Evolutionary conservation across 2,888 invertebrate species (phyloP).

Genomic region (Deladenus siricidicola): DNA sequence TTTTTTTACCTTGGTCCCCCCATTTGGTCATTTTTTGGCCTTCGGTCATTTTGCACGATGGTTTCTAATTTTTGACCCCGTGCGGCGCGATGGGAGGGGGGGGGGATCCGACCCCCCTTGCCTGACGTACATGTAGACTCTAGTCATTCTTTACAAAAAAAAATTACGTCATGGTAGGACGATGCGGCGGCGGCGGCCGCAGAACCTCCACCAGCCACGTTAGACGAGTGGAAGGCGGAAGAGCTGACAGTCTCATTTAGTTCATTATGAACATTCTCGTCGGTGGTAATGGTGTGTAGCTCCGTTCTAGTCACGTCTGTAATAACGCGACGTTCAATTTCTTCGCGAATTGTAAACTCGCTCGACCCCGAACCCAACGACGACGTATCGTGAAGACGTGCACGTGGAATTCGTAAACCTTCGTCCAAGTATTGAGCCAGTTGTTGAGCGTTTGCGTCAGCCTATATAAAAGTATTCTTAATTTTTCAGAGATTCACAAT

Average conservation of each 20-base stretch:
- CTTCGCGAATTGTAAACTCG: conserved; percentile 52
- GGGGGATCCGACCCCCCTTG: too few species aligned
- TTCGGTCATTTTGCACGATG: too few species aligned
- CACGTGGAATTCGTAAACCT: conserved; percentile 48
- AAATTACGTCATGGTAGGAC: conserved; percentile 3
- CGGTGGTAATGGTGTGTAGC: conserved; percentile 46
- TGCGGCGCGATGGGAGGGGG: too few species aligned
- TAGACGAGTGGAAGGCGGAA: conserved; percentile 21
- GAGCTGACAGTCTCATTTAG: conserved; percentile 9
- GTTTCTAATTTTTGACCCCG: too few species aligned
- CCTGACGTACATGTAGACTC: too few species aligned
- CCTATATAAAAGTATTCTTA: not conserved
- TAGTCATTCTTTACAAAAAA: not conserved
- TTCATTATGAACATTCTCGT: conserved; percentile 36
- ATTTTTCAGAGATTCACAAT: not conserved
- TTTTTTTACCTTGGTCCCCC: too few species aligned
- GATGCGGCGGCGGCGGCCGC: conserved; percentile 6
- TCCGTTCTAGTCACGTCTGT: conserved; percentile 52
- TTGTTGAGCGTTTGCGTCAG: conserved; percentile 37
- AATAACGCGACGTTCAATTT: conserved; percentile 47
- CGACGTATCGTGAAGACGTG: conserved; percentile 40
- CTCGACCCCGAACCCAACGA: conserved; percentile 44
- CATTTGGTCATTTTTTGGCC: too few species aligned
- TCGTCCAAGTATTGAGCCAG: conserved; percentile 45
- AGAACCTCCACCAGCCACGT: conserved; percentile 8